Evolutionary conservation across 2,113 vertebrate species (phyloP).

Genomic region (Dryoscopus gambensis): DNA sequence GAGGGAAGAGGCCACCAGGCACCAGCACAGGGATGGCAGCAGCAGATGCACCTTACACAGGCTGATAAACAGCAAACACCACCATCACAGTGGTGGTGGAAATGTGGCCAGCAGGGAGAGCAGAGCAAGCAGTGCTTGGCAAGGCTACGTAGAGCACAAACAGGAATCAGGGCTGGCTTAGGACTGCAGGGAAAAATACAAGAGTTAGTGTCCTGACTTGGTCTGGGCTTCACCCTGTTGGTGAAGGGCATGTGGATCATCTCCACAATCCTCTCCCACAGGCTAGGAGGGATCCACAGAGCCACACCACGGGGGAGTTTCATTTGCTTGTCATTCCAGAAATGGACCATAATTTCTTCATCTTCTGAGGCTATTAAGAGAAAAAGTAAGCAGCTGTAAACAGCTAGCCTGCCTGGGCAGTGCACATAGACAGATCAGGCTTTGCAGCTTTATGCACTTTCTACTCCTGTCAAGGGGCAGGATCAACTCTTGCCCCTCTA

Average conservation of each 20-base stretch:
- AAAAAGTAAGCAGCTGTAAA: neutral
- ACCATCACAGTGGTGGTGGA: neutral
- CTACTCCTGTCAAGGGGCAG: neutral
- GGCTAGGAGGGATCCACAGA: slow-evolving; percentile 70
- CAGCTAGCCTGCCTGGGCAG: neutral
- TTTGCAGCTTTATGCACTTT: neutral
- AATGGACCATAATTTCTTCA: slow-evolving; percentile 72
- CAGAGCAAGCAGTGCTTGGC: neutral
- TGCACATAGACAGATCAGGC: neutral
- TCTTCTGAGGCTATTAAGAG: slow-evolving; percentile 67
- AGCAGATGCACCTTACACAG: neutral
- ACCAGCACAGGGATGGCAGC: neutral
- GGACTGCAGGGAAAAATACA: neutral
- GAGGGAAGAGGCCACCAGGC: slow-evolving; percentile 54
- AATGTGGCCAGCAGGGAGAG: neutral
- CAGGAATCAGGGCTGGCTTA: neutral
- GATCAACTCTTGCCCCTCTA: neutral
- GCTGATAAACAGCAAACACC: slow-evolving; percentile 1
- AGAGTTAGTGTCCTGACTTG: neutral
- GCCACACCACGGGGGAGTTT: slow-evolving; percentile 69
- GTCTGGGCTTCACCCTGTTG: neutral
- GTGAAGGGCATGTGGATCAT: slow-evolving; percentile 61
- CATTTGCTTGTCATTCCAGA: slow-evolving; percentile 80
- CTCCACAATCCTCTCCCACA: slow-evolving; percentile 72
- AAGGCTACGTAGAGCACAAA: neutral